Base-by-base conservation (phyloP, 2,888 invertebrate genomes). In the Ophion obscuratus region DNA sequence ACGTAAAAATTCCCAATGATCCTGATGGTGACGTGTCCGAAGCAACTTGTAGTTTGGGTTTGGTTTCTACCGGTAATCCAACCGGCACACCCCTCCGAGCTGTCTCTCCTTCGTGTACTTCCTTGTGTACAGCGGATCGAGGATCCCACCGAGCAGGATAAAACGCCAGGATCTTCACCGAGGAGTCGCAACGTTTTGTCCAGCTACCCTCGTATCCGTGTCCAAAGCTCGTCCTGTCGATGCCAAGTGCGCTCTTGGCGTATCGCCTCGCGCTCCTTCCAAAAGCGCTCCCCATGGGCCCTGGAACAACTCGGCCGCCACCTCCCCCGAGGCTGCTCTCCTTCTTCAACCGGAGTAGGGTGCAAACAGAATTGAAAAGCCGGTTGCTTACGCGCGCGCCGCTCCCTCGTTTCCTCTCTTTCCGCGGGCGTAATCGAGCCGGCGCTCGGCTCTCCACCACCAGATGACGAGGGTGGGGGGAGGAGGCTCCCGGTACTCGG, bases 11-110 rank as follows among this genome's bases (percentile, higher is more conserved):
- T 40, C 40, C 40, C 40, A 40, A 9, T 40, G 40, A 40, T 40
- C 40, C 40, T 40, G 40, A 40, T 40, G 9, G 9, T 1, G 40
- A 40, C 40, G 40, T 6, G 40, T 40, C 6, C 40, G 40, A 9
- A 40, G 40, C 40, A 40, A 7, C 40, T 40, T 40, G 40, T 40
- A 40, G 40, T 40, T 40, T 40, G 40, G 40, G 40, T 40, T 89
- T 89, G 88, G 89, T 89, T 85, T 90, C 88, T 88, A 87, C 88
- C 84, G 27, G 27, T 62, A 31, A 53, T 66, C 36, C 81, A 89
- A 88, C 89, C 85, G 70, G 77, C 85, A 82, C 84, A 40, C 86
- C 83, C 77, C 59, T 68, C 14, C 11, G 17, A 27, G 14, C 5
- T 2, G 36, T 3, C 61, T 27, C 53, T 64, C 36, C 61, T 20